Evolutionary conservation across 2,113 vertebrate genomes (phyloP).

Genomic region (Theristicus caerulescens): DNA sequence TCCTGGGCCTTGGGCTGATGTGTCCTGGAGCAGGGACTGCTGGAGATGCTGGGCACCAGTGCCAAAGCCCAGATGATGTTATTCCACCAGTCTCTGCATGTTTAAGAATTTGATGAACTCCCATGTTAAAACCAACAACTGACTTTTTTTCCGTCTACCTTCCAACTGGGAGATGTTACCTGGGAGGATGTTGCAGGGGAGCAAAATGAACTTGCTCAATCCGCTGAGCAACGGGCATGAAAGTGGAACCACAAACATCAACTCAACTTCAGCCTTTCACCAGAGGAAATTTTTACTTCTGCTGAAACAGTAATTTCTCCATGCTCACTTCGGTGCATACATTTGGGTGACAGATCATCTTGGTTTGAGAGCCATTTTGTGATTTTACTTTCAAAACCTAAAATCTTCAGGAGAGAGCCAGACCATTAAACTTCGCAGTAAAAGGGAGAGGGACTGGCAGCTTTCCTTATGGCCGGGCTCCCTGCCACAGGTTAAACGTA

Average conservation of each 20-base stretch:
- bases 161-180: not conserved
- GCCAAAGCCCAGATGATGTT: not conserved
- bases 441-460: conserved; percentile 16
- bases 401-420: not conserved
- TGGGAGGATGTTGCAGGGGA: not conserved
- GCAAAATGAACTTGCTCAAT: conserved; percentile 1
- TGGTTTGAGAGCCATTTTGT: not conserved
- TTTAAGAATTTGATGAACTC: not conserved
- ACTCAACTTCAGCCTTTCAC: not conserved
- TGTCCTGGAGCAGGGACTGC: not conserved
- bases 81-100: not conserved
- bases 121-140: not conserved
- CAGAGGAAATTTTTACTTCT: not conserved
- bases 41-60: not conserved
- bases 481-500: conserved; percentile 7
- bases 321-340: not conserved
- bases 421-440: not conserved
- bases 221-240: accelerated
- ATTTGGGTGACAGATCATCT: not conserved
- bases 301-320: conserved; percentile 19
- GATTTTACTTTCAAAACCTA: conserved; percentile 14
- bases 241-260: conserved; percentile 6
- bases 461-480: conserved; percentile 27
- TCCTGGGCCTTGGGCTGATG: not conserved
- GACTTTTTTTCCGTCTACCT: not conserved